Conservation (phyloP, 2,113 vertebrate genomes). For the Martes martes region DNA sequence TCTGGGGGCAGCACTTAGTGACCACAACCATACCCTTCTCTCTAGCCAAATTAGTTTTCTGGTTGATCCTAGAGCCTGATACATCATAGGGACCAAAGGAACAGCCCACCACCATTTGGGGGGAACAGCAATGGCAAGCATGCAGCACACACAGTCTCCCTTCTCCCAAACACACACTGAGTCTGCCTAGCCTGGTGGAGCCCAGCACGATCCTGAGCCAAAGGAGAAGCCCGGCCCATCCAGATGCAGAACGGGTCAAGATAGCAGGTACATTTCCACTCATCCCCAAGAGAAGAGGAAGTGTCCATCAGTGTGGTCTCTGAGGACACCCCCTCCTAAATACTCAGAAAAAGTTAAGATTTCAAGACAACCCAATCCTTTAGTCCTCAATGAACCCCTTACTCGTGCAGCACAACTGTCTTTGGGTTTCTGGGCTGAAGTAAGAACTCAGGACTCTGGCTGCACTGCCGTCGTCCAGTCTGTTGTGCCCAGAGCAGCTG, state of each 20-base stretch:
- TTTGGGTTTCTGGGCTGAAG: not conserved
- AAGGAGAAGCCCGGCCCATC: not conserved
- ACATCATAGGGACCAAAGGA: not conserved
- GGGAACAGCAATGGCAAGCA: not conserved
- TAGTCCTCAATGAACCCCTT: not conserved
- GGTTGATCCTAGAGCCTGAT: not conserved
- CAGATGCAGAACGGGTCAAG: not conserved
- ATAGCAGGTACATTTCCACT: not conserved
- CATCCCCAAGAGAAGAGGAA: not conserved
- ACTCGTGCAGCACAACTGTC: not conserved
- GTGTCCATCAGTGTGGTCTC: not conserved
- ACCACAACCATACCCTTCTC: not conserved
- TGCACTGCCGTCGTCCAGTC: not conserved
- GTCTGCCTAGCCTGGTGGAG: not conserved
- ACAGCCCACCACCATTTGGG: not conserved
- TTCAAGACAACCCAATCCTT: not conserved
- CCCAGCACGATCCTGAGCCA: not conserved
- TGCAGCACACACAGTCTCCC: not conserved
- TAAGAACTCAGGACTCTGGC: not conserved
- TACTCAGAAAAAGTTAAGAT: not conserved
- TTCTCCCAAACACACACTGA: rapidly evolving
- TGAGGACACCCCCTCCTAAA: not conserved
- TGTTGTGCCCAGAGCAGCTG: not conserved
- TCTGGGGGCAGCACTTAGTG: not conserved
- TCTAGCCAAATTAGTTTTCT: not conserved